Base-by-base conservation (phyloP, 2,113 vertebrate genomes). In the Antennarius striatus region DNA sequence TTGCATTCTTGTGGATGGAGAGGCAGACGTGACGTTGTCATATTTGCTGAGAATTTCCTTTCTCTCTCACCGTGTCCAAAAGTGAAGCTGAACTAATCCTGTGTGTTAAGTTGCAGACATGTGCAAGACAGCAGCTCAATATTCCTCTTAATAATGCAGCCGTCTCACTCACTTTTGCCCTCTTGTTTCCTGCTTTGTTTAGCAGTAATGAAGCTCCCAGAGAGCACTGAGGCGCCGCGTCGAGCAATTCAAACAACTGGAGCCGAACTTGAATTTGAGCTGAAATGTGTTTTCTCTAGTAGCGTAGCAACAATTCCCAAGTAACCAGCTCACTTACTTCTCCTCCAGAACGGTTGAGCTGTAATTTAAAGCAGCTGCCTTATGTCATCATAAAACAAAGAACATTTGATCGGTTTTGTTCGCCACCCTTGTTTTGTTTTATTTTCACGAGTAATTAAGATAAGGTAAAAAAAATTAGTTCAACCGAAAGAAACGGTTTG, bases 21-120 rank as follows among this genome's bases (percentile, higher is more conserved):
- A 83, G 56, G 17, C 79, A 84, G 87, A 86, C 85, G 42, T 84
- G 81, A 86, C 83, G 75, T 82, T 86, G 75, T 79, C 77, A 71
- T 71, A 75, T 61, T 68, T 58, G 51, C 59, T 43, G 81, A 79
- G 77, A 82, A 84, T 86, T 80, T 80, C 73, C 72, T 74, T 51
- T 61, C 40, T 50, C 48, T 54, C 49, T 17, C 17, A 13, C 46
- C 15, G 22, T 16, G 15, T 43, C 57, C n/a, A 15, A 36, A 49
- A 6, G 8, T 22, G 32, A 40, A 47, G 4, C 4, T 39, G 30
- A 58, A n/a, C 63, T 28, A n/a, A 67, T 29, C 3, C 12, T 3
- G 7, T 17, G 6, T 14, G 43, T 63, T 59, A 28, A 66, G 22
- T 55, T 68, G 22, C n/a, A 36, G 15, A 28, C 14, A 22, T 54